Evolutionary conservation across 2,888 invertebrate species (phyloP).

Genomic region (Sinopyrophorus schimmeli): DNA sequence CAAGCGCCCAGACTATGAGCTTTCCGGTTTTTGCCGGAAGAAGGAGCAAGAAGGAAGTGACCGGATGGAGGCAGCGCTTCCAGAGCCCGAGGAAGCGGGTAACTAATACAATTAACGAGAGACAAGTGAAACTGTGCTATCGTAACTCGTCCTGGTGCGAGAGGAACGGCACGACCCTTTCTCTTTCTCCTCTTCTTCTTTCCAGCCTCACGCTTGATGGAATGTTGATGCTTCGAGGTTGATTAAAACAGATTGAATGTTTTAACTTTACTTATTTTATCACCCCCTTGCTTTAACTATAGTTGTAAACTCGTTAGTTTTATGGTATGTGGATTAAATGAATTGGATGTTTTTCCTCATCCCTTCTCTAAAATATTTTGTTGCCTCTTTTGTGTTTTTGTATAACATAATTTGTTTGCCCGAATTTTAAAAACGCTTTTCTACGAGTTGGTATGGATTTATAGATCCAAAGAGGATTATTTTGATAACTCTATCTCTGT

Average conservation of each 20-base stretch:
- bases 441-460: no score
- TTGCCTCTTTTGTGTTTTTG: no score
- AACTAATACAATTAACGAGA: constrained; percentile 59
- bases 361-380: no score
- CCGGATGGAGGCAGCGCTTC: constrained; percentile 37
- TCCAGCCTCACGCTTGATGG: constrained; percentile 45
- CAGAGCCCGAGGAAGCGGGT: constrained; percentile 52
- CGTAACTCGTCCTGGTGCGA: constrained; percentile 53
- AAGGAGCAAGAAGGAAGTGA: constrained; percentile 34
- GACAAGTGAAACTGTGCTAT: constrained; percentile 59
- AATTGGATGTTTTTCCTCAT: constrained; percentile 11
- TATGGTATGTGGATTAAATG: constrained; percentile 29
- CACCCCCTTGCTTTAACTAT: constrained; percentile 32
- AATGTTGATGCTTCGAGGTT: constrained; percentile 54
- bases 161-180: constrained; percentile 35
- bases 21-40: constrained; percentile 40
- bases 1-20: constrained; percentile 48
- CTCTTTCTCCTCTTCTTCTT: constrained; percentile 35
- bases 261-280: constrained; percentile 50
- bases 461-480: no score
- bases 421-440: no score
- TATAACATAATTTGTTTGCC: no score
- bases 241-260: constrained; percentile 58
- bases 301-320: constrained; percentile 33
- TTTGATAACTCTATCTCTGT: no score